These are phyloP conservation scores for Tineola bisselliella DNA, from an alignment of 2,888 invertebrate species.

Conservation along the genomic window DNA sequence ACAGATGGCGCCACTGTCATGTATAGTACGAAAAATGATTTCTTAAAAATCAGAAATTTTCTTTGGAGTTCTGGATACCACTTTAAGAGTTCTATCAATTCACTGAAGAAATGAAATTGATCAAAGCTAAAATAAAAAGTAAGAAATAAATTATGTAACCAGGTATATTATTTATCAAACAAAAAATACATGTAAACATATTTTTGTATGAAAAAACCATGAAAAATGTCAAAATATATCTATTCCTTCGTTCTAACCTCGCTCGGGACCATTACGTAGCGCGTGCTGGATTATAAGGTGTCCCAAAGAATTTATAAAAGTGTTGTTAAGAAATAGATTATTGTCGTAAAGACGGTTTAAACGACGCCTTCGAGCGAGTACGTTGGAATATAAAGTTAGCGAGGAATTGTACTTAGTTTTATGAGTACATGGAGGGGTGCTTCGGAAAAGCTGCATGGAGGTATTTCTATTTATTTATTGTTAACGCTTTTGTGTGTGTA, in stretches of 20 bases:
- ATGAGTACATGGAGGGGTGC: not conserved
- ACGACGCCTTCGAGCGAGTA: conserved; percentile 9
- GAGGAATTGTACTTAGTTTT: not conserved
- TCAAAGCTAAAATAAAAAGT: no score
- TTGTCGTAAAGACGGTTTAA: conserved; percentile 37
- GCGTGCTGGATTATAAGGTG: conserved; percentile 26
- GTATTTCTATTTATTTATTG: not conserved
- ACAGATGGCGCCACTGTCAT: no score
- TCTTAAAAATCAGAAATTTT: no score
- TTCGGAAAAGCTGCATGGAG: not conserved
- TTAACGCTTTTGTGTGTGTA: not conserved
- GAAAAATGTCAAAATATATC: not conserved
- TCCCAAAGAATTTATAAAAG: conserved; percentile 36
- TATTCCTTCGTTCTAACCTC: not conserved
- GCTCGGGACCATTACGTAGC: not conserved
- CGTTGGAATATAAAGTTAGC: not conserved
- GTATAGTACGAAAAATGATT: no score
- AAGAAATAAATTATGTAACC: no score
- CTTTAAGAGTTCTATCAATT: no score
- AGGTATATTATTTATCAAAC: no score
- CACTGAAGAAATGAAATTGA: no score
- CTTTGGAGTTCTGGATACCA: no score
- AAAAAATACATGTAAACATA: not conserved
- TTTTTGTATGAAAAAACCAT: not conserved
- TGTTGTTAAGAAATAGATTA: conserved; percentile 44